Conservation (phyloP, 2,113 vertebrate species). For the Datnioides undecimradiatus region DNA sequence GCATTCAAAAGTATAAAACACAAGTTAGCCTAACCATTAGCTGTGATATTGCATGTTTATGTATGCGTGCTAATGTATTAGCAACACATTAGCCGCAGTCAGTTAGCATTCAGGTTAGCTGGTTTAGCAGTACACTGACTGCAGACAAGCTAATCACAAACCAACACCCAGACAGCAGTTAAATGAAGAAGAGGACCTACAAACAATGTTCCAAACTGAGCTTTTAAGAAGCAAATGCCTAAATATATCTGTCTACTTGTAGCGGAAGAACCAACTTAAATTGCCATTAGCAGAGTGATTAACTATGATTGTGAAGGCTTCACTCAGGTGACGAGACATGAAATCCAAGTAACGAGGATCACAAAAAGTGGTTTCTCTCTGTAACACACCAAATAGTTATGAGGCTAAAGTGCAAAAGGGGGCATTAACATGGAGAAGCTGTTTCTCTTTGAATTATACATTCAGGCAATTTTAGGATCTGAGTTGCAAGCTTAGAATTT, state of each 20-base stretch:
- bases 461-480: conserved; percentile 2
- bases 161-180: neutral
- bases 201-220: neutral
- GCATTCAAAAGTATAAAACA: no score
- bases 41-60: no score
- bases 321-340: neutral
- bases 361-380: neutral
- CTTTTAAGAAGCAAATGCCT: neutral
- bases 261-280: neutral
- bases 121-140: neutral
- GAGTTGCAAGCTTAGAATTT: neutral
- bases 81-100: neutral
- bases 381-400: neutral
- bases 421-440: neutral
- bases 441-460: conserved; percentile 9
- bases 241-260: neutral
- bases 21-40: no score
- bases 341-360: neutral
- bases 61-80: no score
- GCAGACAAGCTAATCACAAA: neutral
- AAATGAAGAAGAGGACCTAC: neutral
- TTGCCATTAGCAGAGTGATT: neutral
- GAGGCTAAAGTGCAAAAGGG: neutral
- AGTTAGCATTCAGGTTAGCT: neutral
- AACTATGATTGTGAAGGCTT: neutral